Conservation (phyloP, 2,888 invertebrate genomes). For the Teleiodes luculella region DNA sequence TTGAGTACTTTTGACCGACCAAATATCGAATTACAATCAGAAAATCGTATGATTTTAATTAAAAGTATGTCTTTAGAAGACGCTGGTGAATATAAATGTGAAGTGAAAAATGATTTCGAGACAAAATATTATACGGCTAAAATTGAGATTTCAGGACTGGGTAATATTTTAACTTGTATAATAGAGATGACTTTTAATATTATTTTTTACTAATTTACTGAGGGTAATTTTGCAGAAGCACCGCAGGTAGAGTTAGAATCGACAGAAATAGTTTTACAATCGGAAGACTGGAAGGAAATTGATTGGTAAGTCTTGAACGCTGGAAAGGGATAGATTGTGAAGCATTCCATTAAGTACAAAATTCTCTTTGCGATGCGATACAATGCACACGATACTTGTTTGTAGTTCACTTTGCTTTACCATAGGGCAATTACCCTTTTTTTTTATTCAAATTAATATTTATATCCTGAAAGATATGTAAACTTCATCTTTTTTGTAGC, state of each 20-base stretch:
- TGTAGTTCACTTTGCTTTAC: no score
- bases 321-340: neutral
- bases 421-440: no score
- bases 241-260: constrained; percentile 41
- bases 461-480: no score
- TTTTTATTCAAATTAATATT: no score
- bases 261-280: constrained; percentile 36
- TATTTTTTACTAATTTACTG: neutral
- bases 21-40: constrained; percentile 32
- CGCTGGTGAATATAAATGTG: constrained; percentile 53
- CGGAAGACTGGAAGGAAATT: constrained; percentile 41
- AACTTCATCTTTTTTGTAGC: no score
- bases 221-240: constrained; percentile 38
- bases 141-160: constrained; percentile 53
- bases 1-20: constrained; percentile 29
- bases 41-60: constrained; percentile 43
- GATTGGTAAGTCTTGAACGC: constrained; percentile 32
- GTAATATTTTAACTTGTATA: constrained; percentile 32
- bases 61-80: constrained; percentile 49
- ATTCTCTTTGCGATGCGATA: no score
- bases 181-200: neutral
- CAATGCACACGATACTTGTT: no score
- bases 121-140: constrained; percentile 31
- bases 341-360: neutral
- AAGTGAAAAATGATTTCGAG: constrained; percentile 40